A percentile compares a stretch with the other conserved stretches of the same genome.
phyloP scores from a whole-genome alignment of 2,113 vertebrate species.

The Cyprichromis sp. region DNA sequence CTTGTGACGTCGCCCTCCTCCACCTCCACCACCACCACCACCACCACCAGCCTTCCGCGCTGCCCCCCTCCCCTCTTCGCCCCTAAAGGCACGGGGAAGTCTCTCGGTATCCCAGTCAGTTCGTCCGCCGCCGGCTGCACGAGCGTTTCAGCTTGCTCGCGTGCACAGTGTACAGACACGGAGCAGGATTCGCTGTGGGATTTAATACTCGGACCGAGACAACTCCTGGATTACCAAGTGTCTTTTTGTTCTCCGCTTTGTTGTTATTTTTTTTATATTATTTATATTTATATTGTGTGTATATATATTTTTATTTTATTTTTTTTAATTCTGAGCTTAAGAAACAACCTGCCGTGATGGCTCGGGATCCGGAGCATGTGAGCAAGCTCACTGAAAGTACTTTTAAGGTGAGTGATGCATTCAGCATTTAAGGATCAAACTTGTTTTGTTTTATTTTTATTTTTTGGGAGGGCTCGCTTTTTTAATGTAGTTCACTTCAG shows the following conservation, averaged over 20 bases:
- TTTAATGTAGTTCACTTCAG: neutral
- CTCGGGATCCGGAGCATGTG: conserved; percentile 84
- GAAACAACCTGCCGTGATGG: conserved; percentile 70
- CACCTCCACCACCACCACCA: neutral
- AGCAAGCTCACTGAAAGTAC: conserved; percentile 90
- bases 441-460: neutral
- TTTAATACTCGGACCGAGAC: neutral
- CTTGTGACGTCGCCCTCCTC: conserved; percentile 57
- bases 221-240: conserved; percentile 4
- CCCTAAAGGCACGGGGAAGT: neutral
- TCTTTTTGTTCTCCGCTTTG: neutral
- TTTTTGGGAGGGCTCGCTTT: neutral
- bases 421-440: neutral
- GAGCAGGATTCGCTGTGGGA: neutral
- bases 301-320: neutral
- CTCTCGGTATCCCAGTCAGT: neutral
- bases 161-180: neutral
- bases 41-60: neutral
- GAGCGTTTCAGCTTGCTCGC: neutral
- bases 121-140: neutral
- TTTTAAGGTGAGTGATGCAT: conserved; percentile 77
- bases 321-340: neutral
- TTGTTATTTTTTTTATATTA: neutral
- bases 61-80: neutral
- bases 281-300: neutral